These are phyloP conservation scores for Scalopus aquaticus DNA, from an alignment of 2,113 vertebrate genomes.

Conservation along the genomic window DNA sequence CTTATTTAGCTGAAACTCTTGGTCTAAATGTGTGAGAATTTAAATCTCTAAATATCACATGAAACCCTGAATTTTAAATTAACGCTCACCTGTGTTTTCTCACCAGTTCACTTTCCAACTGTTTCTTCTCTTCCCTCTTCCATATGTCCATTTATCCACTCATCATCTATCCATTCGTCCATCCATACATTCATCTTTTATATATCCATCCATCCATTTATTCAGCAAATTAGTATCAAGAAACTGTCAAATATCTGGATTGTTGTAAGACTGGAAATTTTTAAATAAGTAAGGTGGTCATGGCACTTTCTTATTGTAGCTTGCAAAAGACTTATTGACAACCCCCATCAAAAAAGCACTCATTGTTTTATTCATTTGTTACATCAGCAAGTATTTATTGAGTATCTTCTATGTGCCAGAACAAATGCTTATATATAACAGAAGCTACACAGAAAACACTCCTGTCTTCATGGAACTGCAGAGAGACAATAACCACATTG, in stretches of 20 bases:
- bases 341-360: not conserved
- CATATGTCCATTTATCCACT: not conserved
- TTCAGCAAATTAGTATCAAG: not conserved
- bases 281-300: not conserved
- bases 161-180: not conserved
- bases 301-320: not conserved
- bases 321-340: not conserved
- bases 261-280: not conserved
- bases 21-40: not conserved
- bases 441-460: not conserved
- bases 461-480: not conserved
- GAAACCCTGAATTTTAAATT: constrained; percentile 11
- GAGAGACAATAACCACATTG: not conserved
- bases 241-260: not conserved
- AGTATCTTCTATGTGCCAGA: not conserved
- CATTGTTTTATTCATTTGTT: not conserved
- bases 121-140: not conserved
- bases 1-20: not conserved
- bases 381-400: not conserved
- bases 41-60: not conserved
- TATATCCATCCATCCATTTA: not conserved
- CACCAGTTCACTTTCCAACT: not conserved
- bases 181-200: not conserved
- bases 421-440: not conserved
- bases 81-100: not conserved